Conservation (phyloP, 2,113 vertebrate species). For the Girardinichthys multiradiatus region DNA sequence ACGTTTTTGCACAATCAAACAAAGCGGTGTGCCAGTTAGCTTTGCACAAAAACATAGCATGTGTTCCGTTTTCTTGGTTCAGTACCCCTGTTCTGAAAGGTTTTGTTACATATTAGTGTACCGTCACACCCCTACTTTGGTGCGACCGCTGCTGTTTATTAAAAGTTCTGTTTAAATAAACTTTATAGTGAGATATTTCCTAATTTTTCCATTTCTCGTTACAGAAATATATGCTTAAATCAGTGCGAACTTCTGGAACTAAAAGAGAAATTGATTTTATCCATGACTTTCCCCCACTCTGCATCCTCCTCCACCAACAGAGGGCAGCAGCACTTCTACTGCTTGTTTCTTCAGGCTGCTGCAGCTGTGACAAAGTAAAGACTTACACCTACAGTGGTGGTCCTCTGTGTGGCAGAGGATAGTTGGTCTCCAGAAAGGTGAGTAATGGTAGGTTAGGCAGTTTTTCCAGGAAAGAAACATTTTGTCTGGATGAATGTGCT, state of each 20-base stretch:
- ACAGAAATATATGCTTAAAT: not conserved
- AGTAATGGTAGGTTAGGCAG: not conserved
- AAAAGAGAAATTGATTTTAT: not conserved
- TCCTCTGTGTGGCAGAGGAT: not conserved
- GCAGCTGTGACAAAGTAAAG: not conserved
- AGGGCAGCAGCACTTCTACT: slow-evolving; percentile 68
- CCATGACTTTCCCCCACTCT: not conserved
- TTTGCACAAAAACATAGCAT: no score
- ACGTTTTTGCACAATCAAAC: no score
- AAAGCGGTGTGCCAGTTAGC: no score
- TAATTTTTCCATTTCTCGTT: not conserved
- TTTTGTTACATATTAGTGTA: no score
- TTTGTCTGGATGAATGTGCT: not conserved
- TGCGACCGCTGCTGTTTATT: no score
- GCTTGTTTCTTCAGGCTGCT: not conserved
- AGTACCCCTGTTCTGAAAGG: no score
- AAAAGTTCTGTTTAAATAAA: no score
- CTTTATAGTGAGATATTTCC: not conserved
- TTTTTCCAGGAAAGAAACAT: not conserved
- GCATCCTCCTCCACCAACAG: slow-evolving; percentile 48
- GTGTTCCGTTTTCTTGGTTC: no score
- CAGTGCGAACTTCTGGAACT: slow-evolving; percentile 1
- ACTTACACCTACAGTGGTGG: not conserved
- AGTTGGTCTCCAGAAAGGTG: not conserved
- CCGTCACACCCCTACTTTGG: no score